A percentile compares a stretch with the other conserved stretches of the same genome.
phyloP scores from a whole-genome alignment of 2,888 invertebrate genomes.

The Apodemia mormo region DNA sequence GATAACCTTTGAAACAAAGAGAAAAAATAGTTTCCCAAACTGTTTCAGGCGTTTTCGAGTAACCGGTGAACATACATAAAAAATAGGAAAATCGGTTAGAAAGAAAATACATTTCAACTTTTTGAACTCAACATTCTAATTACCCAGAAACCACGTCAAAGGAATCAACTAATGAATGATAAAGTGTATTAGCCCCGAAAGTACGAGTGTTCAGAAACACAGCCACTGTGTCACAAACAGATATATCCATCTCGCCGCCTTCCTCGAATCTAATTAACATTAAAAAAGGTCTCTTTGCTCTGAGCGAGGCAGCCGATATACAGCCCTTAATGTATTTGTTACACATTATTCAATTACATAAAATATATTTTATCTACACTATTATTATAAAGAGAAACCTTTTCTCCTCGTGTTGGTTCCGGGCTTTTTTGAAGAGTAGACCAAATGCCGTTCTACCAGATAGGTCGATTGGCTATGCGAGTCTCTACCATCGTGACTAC shows the following conservation, averaged over 20 bases:
- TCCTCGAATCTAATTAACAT: conserved; percentile 13
- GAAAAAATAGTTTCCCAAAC: too few species aligned
- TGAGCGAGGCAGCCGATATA: background rate
- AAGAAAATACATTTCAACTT: background rate
- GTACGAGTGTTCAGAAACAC: background rate
- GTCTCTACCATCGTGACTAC: too few species aligned
- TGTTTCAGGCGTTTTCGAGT: too few species aligned
- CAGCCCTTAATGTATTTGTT: background rate
- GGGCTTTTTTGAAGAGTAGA: too few species aligned
- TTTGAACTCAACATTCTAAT: background rate
- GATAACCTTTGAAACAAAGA: too few species aligned
- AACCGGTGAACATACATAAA: too few species aligned
- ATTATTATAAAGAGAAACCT: too few species aligned
- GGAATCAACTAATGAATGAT: background rate
- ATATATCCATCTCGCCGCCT: background rate
- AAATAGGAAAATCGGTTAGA: background rate
- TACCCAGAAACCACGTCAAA: background rate
- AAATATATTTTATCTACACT: too few species aligned
- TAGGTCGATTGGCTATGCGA: too few species aligned
- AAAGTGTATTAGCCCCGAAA: conserved; percentile 5
- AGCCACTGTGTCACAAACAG: background rate
- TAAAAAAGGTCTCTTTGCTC: background rate
- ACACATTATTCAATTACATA: too few species aligned
- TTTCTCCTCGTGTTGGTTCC: too few species aligned
- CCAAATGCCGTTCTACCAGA: too few species aligned